Evolutionary conservation across 2,113 vertebrate species (phyloP), one percentile per base, ranked within the genome.

Genomic region (Forbesichthys papilliferus): DNA sequence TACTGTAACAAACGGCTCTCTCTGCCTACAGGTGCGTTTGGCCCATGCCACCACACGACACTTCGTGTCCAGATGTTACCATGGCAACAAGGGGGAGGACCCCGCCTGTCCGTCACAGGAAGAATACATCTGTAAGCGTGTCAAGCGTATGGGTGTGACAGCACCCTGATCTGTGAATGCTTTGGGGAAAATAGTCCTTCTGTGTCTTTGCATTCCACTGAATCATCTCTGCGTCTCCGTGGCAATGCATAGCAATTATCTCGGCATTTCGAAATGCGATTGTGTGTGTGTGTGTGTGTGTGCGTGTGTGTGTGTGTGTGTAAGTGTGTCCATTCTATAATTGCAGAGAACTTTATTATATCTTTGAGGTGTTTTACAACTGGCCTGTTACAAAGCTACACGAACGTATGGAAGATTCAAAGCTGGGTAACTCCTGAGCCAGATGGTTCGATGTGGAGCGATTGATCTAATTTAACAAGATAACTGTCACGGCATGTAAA

Each of bases 231-330:
- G 36, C 61, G 62, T 18, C 59, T 79, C 11, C 56, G 16, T 34
- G 66, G 51, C 12, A 13, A 16, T 27, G 11, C 48, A 48, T 20
- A 60, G 75, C 74, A 75, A 75, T 71, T 73, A 79, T 65, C 54
- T 27, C 52, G 58, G 51, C 51, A 71, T 73, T 68, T 69, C n/a
- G 68, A 56, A 77, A 27, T 27, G 27, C 27, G 27, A 27, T 27
- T 27, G 2, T 27, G 71, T 72, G 60, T 66, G 61, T 52, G 49
- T 69, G 57, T 16, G 10, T 51, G 42, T 11, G 61, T 52, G 49
- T 69, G 57, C 14, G 10, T 51, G 42, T 11, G 61, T 51, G 46
- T 42, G 42, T 7, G 49, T 51, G 8, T 51, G 3, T 51, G 3
- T 48, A 11, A 8, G 13, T 12, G 49, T 51, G 49, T 11, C 9